phyloP scores from a whole-genome alignment of 2,113 vertebrate genomes.

The Pipra filicauda region DNA sequence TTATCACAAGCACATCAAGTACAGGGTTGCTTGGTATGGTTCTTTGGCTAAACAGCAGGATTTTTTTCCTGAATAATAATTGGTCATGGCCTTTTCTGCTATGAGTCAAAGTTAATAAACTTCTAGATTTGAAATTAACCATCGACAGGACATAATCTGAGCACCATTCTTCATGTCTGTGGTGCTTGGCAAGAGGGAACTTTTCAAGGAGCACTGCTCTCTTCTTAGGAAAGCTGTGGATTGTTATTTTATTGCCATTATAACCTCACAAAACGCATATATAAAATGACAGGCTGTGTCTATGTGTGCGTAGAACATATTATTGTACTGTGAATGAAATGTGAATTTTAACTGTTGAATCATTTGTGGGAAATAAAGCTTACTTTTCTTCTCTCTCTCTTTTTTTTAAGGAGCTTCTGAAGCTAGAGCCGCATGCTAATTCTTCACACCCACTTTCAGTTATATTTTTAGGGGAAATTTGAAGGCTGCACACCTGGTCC shows the following conservation, averaged over 20 bases:
- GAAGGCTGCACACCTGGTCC: not conserved
- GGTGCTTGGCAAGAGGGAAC: constrained; percentile 38
- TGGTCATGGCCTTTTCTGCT: constrained; percentile 73
- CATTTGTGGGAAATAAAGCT: constrained; percentile 62
- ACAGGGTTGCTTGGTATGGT: constrained; percentile 62
- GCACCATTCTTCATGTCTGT: constrained; percentile 42
- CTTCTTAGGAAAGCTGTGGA: not conserved
- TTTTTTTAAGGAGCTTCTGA: not conserved
- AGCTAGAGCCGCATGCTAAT: not conserved
- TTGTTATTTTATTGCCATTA: constrained; percentile 8
- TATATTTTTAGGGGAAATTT: constrained; percentile 38
- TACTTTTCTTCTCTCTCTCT: not conserved
- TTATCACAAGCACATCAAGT: constrained; percentile 82
- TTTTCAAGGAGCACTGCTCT: constrained; percentile 50
- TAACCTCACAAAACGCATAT: constrained; percentile 19
- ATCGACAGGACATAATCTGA: constrained; percentile 9
- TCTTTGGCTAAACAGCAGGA: constrained; percentile 75
- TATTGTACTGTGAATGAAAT: constrained; percentile 49
- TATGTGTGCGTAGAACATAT: not conserved
- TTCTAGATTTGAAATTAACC: constrained; percentile 72
- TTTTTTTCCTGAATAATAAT: constrained; percentile 80
- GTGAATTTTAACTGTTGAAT: constrained; percentile 49
- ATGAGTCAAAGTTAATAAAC: constrained; percentile 77
- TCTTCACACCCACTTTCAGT: not conserved
- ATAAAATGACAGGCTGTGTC: constrained; percentile 30